phyloP scores from a whole-genome alignment of 2,113 vertebrate genomes.

The Orycteropus afer region DNA sequence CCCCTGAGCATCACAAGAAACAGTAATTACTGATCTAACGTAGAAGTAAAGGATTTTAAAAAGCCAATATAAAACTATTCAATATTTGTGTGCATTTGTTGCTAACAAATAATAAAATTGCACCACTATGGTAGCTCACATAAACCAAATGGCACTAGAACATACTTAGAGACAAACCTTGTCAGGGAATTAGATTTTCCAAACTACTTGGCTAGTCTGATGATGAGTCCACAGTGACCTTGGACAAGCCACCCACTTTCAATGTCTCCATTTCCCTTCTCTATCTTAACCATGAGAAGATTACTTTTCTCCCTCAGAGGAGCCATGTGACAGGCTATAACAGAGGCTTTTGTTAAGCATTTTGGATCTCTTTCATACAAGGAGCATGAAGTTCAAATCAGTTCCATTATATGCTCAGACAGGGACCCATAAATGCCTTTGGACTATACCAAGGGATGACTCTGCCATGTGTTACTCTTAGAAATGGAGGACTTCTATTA shows the following conservation, averaged over 20 bases:
- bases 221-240: neutral
- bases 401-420: slow-evolving; percentile 14
- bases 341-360: slow-evolving; percentile 47
- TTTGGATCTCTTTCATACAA: slow-evolving; percentile 53
- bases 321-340: neutral
- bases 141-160: neutral
- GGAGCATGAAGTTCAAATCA: slow-evolving; percentile 63
- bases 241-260: neutral
- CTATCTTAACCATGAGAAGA: neutral
- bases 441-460: slow-evolving; percentile 30
- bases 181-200: neutral
- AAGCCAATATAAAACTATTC: slow-evolving; percentile 6
- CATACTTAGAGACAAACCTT: neutral
- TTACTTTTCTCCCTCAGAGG: neutral
- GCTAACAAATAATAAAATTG: slow-evolving; percentile 26
- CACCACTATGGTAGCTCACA: neutral
- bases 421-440: slow-evolving; percentile 57
- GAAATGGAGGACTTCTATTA: slow-evolving; percentile 80
- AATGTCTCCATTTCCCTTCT: neutral
- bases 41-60: neutral
- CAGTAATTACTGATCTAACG: neutral
- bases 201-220: neutral
- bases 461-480: slow-evolving; percentile 62
- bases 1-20: slow-evolving; percentile 35
- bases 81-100: neutral